Conservation (phyloP, 2,888 invertebrate genomes). For the Oscheius sp. region DNA sequence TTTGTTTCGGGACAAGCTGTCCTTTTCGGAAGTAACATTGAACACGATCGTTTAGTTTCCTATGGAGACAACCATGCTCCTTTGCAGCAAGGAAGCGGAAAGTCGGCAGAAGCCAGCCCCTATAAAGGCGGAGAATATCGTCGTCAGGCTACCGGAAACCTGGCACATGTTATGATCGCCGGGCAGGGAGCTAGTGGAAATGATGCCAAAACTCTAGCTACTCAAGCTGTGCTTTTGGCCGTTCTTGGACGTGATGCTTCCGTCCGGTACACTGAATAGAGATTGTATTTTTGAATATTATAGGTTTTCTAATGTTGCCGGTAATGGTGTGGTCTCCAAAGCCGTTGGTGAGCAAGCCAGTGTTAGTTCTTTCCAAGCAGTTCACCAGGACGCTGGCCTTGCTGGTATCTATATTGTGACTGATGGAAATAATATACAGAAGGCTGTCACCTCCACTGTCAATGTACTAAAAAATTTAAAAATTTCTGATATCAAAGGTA, state of each 20-base stretch:
- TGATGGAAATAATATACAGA: slow-evolving; percentile 49
- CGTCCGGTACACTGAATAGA: slow-evolving; percentile 38
- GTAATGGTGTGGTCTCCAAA: slow-evolving; percentile 42
- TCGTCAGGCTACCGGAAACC: slow-evolving; percentile 36
- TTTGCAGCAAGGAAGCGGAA: slow-evolving; percentile 20
- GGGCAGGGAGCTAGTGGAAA: slow-evolving; percentile 54
- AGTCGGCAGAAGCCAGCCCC: slow-evolving; percentile 25
- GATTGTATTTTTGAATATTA: not conserved
- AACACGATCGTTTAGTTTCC: slow-evolving; percentile 78
- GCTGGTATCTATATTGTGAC: slow-evolving; percentile 66
- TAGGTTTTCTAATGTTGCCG: slow-evolving; percentile 41
- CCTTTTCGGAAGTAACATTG: slow-evolving; percentile 84
- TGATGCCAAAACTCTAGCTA: slow-evolving; percentile 49
- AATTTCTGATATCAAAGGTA: slow-evolving; percentile 46
- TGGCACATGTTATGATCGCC: slow-evolving; percentile 54
- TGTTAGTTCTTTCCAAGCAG: slow-evolving; percentile 49
- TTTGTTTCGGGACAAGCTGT: slow-evolving; percentile 80
- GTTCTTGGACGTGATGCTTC: slow-evolving; percentile 49
- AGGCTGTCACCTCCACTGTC: slow-evolving; percentile 52
- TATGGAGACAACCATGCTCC: slow-evolving; percentile 74
- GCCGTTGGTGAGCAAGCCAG: slow-evolving; percentile 40
- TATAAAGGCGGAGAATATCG: slow-evolving; percentile 55
- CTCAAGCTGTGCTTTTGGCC: slow-evolving; percentile 53
- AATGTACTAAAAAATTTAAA: slow-evolving; percentile 60
- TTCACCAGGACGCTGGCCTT: slow-evolving; percentile 58